Evolutionary conservation across 2,113 vertebrate genomes (phyloP).

Genomic region (Cyprinodon variegatus): DNA sequence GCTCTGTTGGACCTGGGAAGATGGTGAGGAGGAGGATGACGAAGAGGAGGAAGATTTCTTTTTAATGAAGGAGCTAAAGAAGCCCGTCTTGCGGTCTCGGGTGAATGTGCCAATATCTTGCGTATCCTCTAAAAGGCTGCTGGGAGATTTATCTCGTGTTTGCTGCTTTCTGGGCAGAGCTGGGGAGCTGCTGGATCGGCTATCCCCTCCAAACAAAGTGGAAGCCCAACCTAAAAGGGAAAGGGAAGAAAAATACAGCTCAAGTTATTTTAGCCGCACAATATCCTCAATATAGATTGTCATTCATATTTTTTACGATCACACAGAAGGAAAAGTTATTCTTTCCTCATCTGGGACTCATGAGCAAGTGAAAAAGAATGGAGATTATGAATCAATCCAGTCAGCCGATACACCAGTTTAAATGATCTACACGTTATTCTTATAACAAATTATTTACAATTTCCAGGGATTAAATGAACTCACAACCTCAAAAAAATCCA

Average conservation of each 20-base stretch:
- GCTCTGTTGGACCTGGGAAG: slow-evolving; percentile 80
- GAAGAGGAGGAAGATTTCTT: slow-evolving; percentile 83
- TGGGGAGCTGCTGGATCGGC: slow-evolving; percentile 85
- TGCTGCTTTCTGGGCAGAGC: slow-evolving; percentile 95
- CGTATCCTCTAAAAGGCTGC: slow-evolving; percentile 89
- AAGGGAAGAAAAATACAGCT: slow-evolving; percentile 18
- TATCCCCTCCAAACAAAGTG: slow-evolving; percentile 67
- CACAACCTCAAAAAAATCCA: not conserved
- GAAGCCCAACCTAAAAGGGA: slow-evolving; percentile 83
- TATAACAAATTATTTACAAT: slow-evolving; percentile 18
- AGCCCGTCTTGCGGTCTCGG: slow-evolving; percentile 94
- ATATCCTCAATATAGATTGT: slow-evolving; percentile 13
- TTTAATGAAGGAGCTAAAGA: slow-evolving; percentile 99
- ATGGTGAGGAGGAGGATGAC: slow-evolving; percentile 58
- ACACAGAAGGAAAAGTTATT: slow-evolving; percentile 17
- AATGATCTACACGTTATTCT: slow-evolving; percentile 19
- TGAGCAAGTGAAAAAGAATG: slow-evolving; percentile 4
- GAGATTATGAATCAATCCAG: slow-evolving; percentile 6
- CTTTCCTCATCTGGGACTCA: slow-evolving; percentile 25
- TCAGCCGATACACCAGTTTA: not conserved
- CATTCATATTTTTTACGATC: slow-evolving; percentile 13
- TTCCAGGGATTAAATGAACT: slow-evolving; percentile 1
- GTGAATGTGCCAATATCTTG: slow-evolving; percentile 92
- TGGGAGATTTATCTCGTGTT: slow-evolving; percentile 94
- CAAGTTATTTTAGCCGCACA: not conserved